Percentiles rank a stretch among this genome's conserved stretches.
Conservation (phyloP, 1,140 invertebrate genomes). For the Orchesella cincta region DNA sequence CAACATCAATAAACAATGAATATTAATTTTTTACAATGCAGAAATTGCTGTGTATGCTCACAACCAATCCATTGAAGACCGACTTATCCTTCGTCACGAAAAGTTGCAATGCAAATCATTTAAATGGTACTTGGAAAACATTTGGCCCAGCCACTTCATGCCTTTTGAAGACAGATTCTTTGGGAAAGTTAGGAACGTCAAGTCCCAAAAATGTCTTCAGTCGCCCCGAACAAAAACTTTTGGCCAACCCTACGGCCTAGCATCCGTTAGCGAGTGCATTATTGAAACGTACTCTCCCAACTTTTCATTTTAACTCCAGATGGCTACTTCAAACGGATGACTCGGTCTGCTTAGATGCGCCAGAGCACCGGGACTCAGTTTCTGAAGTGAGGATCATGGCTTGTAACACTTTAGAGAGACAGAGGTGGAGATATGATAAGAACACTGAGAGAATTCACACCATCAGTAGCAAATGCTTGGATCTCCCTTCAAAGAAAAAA, state of each 20-base stretch:
- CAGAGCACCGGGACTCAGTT: slow-evolving; percentile 57
- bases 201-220: slow-evolving; percentile 63
- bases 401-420: slow-evolving; percentile 64
- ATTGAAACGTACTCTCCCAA: slow-evolving; percentile 63
- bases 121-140: slow-evolving; percentile 91
- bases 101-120: slow-evolving; percentile 84
- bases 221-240: slow-evolving; percentile 60
- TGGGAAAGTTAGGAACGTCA: slow-evolving; percentile 65
- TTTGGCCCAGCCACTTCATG: slow-evolving; percentile 61
- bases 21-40: too few relatives aligned
- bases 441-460: slow-evolving; percentile 39
- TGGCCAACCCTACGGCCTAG: slow-evolving; percentile 66
- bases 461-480: slow-evolving; percentile 49
- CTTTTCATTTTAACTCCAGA: slow-evolving; percentile 73
- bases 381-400: slow-evolving; percentile 68
- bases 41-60: slow-evolving; percentile 65
- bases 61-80: slow-evolving; percentile 69
- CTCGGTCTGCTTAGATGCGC: slow-evolving; percentile 70
- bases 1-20: too few relatives aligned
- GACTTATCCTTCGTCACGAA: slow-evolving; percentile 70
- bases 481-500: slow-evolving; percentile 36
- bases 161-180: slow-evolving; percentile 80
- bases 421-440: slow-evolving; percentile 66
- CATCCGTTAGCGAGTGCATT: slow-evolving; percentile 60
- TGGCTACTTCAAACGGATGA: slow-evolving; percentile 71